These are phyloP conservation scores for Ophiothrix spiculata DNA, from an alignment of 35 echinoderm and acorn worm species.

Conservation along the genomic window DNA sequence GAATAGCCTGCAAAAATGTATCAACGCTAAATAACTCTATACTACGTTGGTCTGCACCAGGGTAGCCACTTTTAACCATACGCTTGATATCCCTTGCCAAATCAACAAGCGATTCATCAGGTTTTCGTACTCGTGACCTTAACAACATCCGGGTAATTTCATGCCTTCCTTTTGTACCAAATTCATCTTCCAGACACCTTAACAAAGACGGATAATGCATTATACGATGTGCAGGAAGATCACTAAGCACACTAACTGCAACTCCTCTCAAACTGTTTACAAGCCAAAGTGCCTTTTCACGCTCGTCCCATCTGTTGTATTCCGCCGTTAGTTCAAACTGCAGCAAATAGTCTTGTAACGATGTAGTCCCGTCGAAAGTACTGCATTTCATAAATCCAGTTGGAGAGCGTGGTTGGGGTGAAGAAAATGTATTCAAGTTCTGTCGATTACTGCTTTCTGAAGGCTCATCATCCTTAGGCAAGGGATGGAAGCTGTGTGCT, in stretches of 20 bases:
- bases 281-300: slow-evolving; percentile 6
- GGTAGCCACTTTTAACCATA: slow-evolving; percentile 10
- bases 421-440: no score
- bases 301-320: slow-evolving; percentile 44
- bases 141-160: slow-evolving; percentile 8
- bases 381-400: no score
- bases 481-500: no score
- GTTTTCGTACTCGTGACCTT: slow-evolving; percentile 3
- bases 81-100: slow-evolving; percentile 28
- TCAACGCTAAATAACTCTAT: no score
- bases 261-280: slow-evolving; percentile 37
- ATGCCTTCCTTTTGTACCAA: no score
- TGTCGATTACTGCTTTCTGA: no score
- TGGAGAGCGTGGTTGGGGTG: no score
- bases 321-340: slow-evolving; percentile 47
- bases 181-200: not conserved
- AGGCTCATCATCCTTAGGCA: no score
- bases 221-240: slow-evolving; percentile 13
- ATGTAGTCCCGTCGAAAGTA: slow-evolving; percentile 26
- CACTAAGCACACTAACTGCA: slow-evolving; percentile 28
- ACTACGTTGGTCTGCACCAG: no score
- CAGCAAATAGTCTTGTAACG: slow-evolving; percentile 32
- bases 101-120: slow-evolving; percentile 31
- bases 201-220: not conserved
- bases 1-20: no score